Conservation (phyloP, 35 echinoderm and acorn worm species). For the Lytechinus variegatus region DNA sequence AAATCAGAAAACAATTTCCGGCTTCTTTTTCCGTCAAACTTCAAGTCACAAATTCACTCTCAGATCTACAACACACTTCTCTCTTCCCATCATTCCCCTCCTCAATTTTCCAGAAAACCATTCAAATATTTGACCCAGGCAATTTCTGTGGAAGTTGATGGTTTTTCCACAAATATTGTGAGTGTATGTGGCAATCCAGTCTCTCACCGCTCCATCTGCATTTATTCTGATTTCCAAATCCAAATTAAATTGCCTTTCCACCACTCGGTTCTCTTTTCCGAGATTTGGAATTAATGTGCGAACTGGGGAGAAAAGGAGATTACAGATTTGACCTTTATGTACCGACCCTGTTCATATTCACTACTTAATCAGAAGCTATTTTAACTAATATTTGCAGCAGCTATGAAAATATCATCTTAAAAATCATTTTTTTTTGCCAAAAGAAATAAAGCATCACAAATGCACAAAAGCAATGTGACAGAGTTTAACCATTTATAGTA, state of each 20-base stretch:
- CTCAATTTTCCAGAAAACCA: neutral
- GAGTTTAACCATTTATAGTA: no score
- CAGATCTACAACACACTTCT: no score
- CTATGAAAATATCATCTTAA: no score
- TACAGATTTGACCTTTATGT: neutral
- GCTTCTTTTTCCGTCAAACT: no score
- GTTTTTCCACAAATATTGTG: neutral
- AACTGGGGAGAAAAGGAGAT: neutral
- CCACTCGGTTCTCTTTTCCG: neutral
- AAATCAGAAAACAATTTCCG: no score
- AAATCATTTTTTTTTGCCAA: no score
- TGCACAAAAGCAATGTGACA: no score
- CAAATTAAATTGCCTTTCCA: neutral
- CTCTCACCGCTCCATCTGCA: neutral
- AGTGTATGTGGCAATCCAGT: neutral
- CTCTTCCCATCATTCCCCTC: no score
- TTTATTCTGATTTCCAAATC: conserved; percentile 5
- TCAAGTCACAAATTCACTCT: no score
- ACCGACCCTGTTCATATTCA: neutral
- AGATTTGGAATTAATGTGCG: conserved; percentile 8
- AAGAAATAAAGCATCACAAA: no score
- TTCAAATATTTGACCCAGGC: neutral
- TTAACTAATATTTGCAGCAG: neutral
- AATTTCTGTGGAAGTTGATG: neutral
- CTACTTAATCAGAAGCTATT: neutral